These are phyloP conservation scores for Idaea dimidiata DNA, from an alignment of 2,888 invertebrate genomes.

Conservation along the genomic window DNA sequence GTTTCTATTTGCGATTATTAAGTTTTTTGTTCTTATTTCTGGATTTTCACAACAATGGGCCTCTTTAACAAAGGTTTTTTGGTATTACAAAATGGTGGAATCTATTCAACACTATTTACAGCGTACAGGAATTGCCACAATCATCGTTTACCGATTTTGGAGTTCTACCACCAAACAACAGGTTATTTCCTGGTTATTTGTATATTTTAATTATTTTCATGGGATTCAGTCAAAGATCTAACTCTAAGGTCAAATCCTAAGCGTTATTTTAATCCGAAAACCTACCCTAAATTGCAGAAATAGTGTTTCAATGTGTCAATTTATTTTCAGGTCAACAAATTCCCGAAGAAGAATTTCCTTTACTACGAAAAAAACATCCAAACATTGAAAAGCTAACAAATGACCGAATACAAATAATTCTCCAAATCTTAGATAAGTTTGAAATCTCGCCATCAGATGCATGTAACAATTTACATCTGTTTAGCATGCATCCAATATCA, in stretches of 20 bases:
- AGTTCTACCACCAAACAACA: constrained; percentile 57
- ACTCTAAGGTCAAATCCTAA: no score
- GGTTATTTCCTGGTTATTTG: no score
- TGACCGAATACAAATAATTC: constrained; percentile 51
- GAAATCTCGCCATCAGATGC: constrained; percentile 76
- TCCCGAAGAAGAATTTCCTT: constrained; percentile 34
- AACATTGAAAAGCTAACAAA: constrained; percentile 52
- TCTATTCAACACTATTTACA: constrained; percentile 14
- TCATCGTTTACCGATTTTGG: constrained; percentile 50
- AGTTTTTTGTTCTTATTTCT: constrained; percentile 7
- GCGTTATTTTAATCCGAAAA: no score
- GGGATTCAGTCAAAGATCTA: no score
- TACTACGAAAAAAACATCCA: constrained; percentile 58
- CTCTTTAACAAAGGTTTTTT: constrained; percentile 10
- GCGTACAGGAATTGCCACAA: constrained; percentile 21
- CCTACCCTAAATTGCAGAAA: neutral
- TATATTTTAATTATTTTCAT: constrained; percentile 3
- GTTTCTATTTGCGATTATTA: no score
- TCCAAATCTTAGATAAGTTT: constrained; percentile 61
- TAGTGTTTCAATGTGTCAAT: neutral
- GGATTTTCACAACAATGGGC: constrained; percentile 17
- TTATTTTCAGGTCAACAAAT: constrained; percentile 48
- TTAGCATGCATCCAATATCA: constrained; percentile 78
- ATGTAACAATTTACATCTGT: constrained; percentile 74
- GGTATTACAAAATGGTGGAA: constrained; percentile 8